phyloP scores from a whole-genome alignment of 2,888 invertebrate genomes.

The Dolichomitus sp. region DNA sequence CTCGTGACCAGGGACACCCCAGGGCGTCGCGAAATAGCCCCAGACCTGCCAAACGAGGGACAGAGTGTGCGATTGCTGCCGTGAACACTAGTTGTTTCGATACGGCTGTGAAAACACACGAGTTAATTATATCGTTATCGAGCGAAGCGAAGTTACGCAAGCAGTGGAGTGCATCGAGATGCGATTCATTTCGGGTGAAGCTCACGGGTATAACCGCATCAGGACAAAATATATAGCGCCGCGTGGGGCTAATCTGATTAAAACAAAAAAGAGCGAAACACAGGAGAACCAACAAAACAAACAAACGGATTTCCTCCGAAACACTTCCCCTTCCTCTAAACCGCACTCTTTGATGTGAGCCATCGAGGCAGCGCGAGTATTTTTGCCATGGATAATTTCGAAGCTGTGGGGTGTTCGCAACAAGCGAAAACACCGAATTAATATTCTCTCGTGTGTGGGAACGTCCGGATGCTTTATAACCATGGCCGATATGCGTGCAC shows the following conservation, averaged over 20 bases:
- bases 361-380: not conserved
- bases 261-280: not conserved
- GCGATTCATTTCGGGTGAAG: constrained; percentile 6
- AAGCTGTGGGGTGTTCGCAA: not conserved
- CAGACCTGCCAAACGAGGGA: constrained; percentile 2
- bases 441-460: constrained; percentile 41
- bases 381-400: constrained; percentile 21
- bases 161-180: constrained; percentile 2
- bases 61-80: constrained; percentile 10
- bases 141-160: constrained; percentile 16
- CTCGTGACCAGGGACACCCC: constrained; percentile 56
- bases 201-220: constrained; percentile 10
- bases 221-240: not conserved
- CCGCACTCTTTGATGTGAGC: not conserved
- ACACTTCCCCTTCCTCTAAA: not conserved
- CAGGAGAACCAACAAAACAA: not conserved
- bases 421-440: constrained; percentile 51
- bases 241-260: not conserved
- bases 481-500: constrained; percentile 20
- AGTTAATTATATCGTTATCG: constrained; percentile 37
- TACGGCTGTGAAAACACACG: constrained; percentile 35
- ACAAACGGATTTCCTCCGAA: not conserved
- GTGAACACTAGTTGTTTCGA: constrained; percentile 36
- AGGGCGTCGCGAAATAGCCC: constrained; percentile 49
- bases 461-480: constrained; percentile 10